These are phyloP conservation scores for Percopsis omiscomaycus DNA, from an alignment of 2,797 vertebrate genomes.

Conservation along the genomic window DNA sequence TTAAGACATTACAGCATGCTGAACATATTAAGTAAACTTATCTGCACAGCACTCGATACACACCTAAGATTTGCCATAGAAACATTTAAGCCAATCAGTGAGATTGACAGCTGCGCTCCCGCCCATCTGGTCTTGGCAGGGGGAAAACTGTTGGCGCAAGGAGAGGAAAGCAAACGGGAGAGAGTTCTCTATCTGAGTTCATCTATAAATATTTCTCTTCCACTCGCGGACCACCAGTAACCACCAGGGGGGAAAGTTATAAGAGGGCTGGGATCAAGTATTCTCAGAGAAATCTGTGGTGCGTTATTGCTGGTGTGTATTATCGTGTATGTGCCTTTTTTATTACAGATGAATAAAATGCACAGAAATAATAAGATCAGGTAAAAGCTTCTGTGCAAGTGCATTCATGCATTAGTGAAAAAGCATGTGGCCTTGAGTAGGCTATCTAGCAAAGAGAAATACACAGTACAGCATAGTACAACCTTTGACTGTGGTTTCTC, in stretches of 20 bases:
- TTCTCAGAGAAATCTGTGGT: conserved; percentile 43
- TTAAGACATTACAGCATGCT: conserved; percentile 10
- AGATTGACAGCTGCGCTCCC: conserved; percentile 7
- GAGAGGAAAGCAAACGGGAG: conserved; percentile 14
- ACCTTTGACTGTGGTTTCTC: conserved; percentile 32
- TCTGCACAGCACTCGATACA: not conserved
- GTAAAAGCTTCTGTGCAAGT: not conserved
- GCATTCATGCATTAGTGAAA: not conserved
- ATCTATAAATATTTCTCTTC: conserved; percentile 56
- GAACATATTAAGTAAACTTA: not conserved
- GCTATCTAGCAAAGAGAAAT: conserved; percentile 22
- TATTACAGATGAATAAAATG: conserved; percentile 23
- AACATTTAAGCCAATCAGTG: not conserved
- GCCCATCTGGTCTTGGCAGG: conserved; percentile 13
- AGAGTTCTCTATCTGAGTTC: conserved; percentile 30
- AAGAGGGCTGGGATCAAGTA: conserved; percentile 58
- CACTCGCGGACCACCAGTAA: conserved; percentile 35
- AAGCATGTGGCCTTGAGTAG: too few species aligned
- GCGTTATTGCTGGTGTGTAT: conserved; percentile 7
- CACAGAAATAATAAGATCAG: conserved; percentile 18
- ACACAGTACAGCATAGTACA: not conserved
- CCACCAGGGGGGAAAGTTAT: conserved; percentile 38
- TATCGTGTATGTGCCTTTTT: conserved; percentile 27
- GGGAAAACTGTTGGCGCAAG: conserved; percentile 8
- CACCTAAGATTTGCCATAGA: conserved; percentile 7